phyloP scores from a whole-genome alignment of 1,140 invertebrate species.

The Drosophila asahinai region DNA sequence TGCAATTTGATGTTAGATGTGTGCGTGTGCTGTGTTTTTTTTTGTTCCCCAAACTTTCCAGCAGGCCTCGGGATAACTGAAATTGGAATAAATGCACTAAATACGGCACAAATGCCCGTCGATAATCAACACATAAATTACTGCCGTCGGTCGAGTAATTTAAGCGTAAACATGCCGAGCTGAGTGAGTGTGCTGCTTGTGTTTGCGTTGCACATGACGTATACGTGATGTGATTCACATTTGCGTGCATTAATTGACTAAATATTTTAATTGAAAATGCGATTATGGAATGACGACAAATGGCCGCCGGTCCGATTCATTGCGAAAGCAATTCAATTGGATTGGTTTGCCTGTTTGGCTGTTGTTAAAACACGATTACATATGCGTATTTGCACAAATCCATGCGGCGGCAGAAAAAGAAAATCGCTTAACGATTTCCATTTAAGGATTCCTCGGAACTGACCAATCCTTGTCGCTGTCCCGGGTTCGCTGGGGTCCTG shows the following conservation, averaged over 20 bases:
- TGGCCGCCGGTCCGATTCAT: conserved; percentile 19
- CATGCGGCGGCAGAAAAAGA: conserved; percentile 6
- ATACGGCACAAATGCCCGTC: conserved; percentile 46
- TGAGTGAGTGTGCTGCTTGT: conserved; percentile 1
- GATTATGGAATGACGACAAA: conserved; percentile 70
- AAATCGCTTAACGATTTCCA: conserved; percentile 29
- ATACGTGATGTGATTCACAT: conserved; percentile 56
- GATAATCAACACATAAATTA: conserved; percentile 80
- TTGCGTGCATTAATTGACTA: conserved; percentile 73
- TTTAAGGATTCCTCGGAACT: conserved; percentile 26
- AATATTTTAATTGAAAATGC: conserved; percentile 79
- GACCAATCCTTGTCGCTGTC: not conserved
- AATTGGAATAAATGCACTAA: conserved; percentile 23
- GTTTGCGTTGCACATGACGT: conserved; percentile 53
- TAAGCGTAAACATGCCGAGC: conserved; percentile 41
- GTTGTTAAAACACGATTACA: conserved; percentile 68
- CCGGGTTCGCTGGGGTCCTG: conserved; percentile 39
- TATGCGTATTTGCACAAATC: conserved; percentile 50
- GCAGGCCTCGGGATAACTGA: conserved; percentile 2
- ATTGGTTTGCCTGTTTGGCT: not conserved
- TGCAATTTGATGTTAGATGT: conserved; percentile 69
- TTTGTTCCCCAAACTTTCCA: conserved; percentile 10
- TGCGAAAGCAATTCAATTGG: conserved; percentile 1
- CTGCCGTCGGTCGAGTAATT: conserved; percentile 47
- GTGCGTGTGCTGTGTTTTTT: conserved; percentile 3